Evolutionary conservation across 2,113 vertebrate species (phyloP).

Genomic region (Salvator merianae): DNA sequence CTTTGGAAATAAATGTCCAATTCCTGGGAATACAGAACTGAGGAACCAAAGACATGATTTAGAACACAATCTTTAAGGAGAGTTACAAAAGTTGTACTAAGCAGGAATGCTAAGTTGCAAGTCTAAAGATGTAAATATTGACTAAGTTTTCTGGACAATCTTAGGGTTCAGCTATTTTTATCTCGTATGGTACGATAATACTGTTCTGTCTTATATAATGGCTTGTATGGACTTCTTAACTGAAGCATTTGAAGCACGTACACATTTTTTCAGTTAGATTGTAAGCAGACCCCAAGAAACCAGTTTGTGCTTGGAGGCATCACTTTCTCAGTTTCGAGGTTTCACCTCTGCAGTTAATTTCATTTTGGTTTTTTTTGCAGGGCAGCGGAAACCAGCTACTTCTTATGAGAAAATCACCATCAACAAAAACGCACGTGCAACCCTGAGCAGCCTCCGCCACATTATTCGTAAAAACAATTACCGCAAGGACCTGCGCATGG

Average conservation of each 20-base stretch:
- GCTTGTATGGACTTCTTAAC: background rate
- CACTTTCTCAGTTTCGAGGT: background rate
- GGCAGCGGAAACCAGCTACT: slow-evolving; percentile 84
- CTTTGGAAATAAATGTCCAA: background rate
- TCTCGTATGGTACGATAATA: background rate
- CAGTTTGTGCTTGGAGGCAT: too few species aligned
- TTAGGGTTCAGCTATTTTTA: background rate
- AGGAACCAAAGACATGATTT: background rate
- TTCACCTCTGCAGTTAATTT: too few species aligned
- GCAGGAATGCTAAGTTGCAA: too few species aligned
- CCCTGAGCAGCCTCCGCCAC: slow-evolving; percentile 87
- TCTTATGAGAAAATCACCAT: slow-evolving; percentile 87
- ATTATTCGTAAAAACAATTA: slow-evolving; percentile 92
- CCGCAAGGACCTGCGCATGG: slow-evolving; percentile 89
- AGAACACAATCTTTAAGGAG: background rate
- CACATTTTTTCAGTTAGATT: background rate
- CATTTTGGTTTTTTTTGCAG: slow-evolving; percentile 51
- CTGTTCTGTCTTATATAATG: background rate
- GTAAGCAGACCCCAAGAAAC: too few species aligned
- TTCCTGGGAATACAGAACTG: background rate
- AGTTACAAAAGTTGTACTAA: background rate
- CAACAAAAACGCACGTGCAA: slow-evolving; percentile 90
- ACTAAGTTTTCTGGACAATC: background rate
- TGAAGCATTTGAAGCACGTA: too few species aligned
- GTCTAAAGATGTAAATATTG: background rate